Conservation (phyloP, 2,113 vertebrate genomes). For the Hepsetus odoe region DNA sequence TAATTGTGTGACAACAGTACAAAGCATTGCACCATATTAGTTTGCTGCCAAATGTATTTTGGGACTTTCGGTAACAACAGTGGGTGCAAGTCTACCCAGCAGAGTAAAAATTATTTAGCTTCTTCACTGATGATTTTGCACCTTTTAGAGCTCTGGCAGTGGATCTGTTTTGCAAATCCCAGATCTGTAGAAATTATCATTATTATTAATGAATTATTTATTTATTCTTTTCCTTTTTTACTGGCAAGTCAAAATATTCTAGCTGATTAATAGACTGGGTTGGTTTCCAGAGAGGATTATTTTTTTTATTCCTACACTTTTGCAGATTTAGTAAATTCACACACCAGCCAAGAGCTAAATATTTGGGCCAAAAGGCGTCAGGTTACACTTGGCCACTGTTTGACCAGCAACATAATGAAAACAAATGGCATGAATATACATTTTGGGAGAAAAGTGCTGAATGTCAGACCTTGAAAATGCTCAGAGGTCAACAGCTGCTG, state of each 20-base stretch:
- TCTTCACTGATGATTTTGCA: not conserved
- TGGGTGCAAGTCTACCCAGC: too few relatives aligned
- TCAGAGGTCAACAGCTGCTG: not conserved
- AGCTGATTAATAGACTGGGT: conserved; percentile 4
- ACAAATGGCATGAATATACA: not conserved
- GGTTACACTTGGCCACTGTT: not conserved
- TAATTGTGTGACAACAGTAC: too few relatives aligned
- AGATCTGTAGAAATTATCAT: not conserved
- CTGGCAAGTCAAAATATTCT: not conserved
- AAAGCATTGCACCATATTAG: too few relatives aligned
- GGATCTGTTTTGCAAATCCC: not conserved
- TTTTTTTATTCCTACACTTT: not conserved
- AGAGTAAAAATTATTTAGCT: conserved; percentile 14
- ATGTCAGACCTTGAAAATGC: not conserved
- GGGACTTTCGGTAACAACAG: not conserved
- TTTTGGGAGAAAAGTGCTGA: not conserved
- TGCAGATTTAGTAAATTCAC: conserved; percentile 1
- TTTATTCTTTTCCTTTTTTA: not conserved
- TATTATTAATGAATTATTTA: not conserved
- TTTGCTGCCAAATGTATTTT: not conserved
- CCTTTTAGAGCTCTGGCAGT: not conserved
- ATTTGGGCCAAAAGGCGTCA: not conserved
- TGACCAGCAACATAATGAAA: not conserved
- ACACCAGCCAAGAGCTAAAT: not conserved
- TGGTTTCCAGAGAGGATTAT: not conserved